Evolutionary conservation across 2,113 vertebrate species (phyloP), one percentile per base, ranked within the genome.

Genomic region (Egretta garzetta): DNA sequence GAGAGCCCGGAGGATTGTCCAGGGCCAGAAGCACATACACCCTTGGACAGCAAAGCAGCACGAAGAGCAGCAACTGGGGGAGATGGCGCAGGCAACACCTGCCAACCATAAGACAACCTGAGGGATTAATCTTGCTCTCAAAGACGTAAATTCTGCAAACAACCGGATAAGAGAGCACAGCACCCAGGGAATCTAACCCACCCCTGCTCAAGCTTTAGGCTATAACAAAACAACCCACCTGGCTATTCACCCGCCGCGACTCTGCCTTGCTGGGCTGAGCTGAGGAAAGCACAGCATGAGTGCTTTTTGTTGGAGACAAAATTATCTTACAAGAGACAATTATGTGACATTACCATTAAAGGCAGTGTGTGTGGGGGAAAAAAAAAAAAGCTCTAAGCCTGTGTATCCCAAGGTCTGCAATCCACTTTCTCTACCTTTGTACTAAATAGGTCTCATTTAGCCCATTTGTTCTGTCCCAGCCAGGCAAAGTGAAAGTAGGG

Each of bases 391-490:
- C 91, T 91, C 33, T 6, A 39, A 92, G 73, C 28, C 75, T 86
- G 60, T 64, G 35, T 53, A 68, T 75, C 58, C 91, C 35, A 19
- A 96, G 66, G 70, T 87, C 76, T 88, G 43, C 43, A 50, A 86
- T 39, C 14, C 37, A 56, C 55, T 72, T 95, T 82, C 75, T 94
- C 63, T 80, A 35, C 80, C 67, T 85, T 24, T 10, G 50, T 80
- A 52, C 70, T 95, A 82, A 96, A 95, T 82, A 83, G 75, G 86
- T 39, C 97, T 91, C 90, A 93, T 97, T 97, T 93, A 76, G 83
- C 52, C 66, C 63, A 4, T 98, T 98, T 98, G 97, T 98, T 98
- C 95, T 88, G 70, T 97, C 96, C 93, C 92, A 96, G 97, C 12
- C 81, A 79, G 96, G 95, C 96, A 93, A 88, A 96, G 97, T 28